Percentiles rank a stretch among this genome's conserved stretches.
Evolutionary conservation across 2,113 vertebrate genomes (phyloP).

Genomic region (Donacobius atricapilla): DNA sequence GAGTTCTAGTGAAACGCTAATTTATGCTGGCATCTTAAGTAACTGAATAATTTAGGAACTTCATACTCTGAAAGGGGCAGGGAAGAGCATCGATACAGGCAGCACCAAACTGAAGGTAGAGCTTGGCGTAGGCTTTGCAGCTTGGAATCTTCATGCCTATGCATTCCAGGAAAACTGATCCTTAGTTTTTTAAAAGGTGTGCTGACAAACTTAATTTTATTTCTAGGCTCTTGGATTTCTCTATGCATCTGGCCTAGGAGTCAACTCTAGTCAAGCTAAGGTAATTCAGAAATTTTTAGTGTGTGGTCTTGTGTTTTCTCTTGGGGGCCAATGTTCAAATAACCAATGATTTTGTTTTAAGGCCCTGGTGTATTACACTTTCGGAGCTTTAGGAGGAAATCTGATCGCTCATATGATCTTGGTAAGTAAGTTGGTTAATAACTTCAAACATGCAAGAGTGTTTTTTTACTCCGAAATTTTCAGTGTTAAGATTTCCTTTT

Average conservation of each 20-base stretch:
- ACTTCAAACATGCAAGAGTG: neutral
- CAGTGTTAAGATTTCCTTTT: neutral
- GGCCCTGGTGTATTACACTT: slow-evolving; percentile 98
- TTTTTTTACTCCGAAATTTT: neutral
- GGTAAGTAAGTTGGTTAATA: slow-evolving; percentile 75
- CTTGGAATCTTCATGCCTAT: neutral
- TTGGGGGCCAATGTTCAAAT: neutral
- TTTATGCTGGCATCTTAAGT: neutral
- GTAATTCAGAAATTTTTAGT: slow-evolving; percentile 67
- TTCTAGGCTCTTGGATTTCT: slow-evolving; percentile 94
- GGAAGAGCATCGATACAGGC: neutral
- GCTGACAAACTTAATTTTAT: neutral
- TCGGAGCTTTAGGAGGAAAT: slow-evolving; percentile 95
- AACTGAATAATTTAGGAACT: neutral
- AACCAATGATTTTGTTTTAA: slow-evolving; percentile 54
- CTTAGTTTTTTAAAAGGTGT: neutral
- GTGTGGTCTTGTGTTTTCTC: neutral
- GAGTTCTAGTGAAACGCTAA: neutral
- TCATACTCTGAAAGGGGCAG: neutral
- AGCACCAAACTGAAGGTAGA: neutral
- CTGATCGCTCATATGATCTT: slow-evolving; percentile 94
- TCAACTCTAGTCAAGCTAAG: slow-evolving; percentile 98
- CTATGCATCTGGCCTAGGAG: slow-evolving; percentile 92
- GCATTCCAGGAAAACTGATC: neutral
- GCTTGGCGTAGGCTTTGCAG: neutral